Base-by-base conservation (phyloP, 2,797 vertebrate species). In the Gymnoscopelus microlampas region DNA sequence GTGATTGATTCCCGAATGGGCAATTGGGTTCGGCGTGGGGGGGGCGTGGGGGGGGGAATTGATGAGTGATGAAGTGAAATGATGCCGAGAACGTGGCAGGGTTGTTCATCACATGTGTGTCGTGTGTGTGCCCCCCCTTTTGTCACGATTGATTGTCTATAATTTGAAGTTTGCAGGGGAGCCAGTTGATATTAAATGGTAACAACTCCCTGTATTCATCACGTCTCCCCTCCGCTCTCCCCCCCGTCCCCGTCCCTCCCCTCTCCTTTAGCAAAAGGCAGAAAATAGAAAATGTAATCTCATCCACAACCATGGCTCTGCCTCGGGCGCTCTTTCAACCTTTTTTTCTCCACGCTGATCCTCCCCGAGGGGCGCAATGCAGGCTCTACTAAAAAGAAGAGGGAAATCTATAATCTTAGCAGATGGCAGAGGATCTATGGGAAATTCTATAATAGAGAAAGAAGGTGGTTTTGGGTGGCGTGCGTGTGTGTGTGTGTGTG, bases 251-350 rank as follows among this genome's bases (percentile, higher is more conserved):
- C 39, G 7, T 44, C 39, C 39, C 71, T 73, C 66, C 77, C 11
- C 24, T 15, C 59, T 82, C 85, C 84, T 70, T 87, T 73, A 81
- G 80, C 80, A 44, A 77, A 1, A 19, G 83, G 84, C 86, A 90
- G 83, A 90, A 29, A 92, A 93, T 90, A 91, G 90, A 91, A 92
- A 91, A 89, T 86, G 90, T 91, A 93, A 93, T 93, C 88, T 88
- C 82, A 89, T 91, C 87, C 86, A 75, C 84, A 85, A 80, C 85
- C 77, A 77, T 75, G 82, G 90, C 86, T 81, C 78, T 66, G 90
- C 93, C 90, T 85, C 76, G 74, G 92, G 92, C 90, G 67, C 87
- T 92, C 82, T 86, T 92, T 89, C 88, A 90, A 90, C 89, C 91
- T 88, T 92, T 91, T 90, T 88, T 29, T 29, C 26, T 29, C 26